Base-by-base conservation (phyloP, 2,797 vertebrate genomes). In the Craterocephalus amniculus region DNA sequence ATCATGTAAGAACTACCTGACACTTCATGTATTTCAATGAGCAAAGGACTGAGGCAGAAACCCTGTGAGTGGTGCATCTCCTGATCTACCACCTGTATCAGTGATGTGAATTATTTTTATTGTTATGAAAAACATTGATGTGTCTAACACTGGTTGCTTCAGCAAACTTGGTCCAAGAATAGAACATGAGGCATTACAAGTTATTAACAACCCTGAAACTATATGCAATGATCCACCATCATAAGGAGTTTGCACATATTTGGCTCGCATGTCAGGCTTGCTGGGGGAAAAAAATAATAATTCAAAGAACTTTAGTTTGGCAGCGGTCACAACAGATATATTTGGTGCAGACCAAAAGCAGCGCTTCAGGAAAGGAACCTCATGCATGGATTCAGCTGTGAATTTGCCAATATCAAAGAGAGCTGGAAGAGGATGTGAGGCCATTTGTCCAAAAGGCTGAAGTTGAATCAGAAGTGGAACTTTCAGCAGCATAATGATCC, bases 381-480 rank as follows among this genome's bases (percentile, higher is more conserved):
- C 34, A n/a, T 26, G 40, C 60, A 58, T 49, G n/a, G n/a, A 49
- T 27, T 22, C 27, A 40, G 16, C 27, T 38, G n/a, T 63, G 26
- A 45, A 35, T 63, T 63, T 26, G 45, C 48, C 29, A 56, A 54
- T 20, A 57, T 35, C 0, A 72, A 13, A 36, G 52, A 27, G 11
- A 55, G 27, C 13, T 31, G 27, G 52, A 31, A 18, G 43, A 48
- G 29, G 38, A 65, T 43, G 35, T 40, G 14, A 63, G 69, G 40
- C 26, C 29, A 35, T 58, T 35, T 58, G 38, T 49, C 12, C 26
- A 10, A 49, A 71, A 35, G 22, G 22, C 14, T 48, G 24, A 45
- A 55, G 38, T 11, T 36, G 31, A 51, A 63, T 43, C 51, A 24
- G 52, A 62, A 70, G 60, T 56, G 32, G 52, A 51, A 20, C 0